These are phyloP conservation scores for Chloropsis hardwickii DNA, from an alignment of 2,113 vertebrate species.

Conservation along the genomic window DNA sequence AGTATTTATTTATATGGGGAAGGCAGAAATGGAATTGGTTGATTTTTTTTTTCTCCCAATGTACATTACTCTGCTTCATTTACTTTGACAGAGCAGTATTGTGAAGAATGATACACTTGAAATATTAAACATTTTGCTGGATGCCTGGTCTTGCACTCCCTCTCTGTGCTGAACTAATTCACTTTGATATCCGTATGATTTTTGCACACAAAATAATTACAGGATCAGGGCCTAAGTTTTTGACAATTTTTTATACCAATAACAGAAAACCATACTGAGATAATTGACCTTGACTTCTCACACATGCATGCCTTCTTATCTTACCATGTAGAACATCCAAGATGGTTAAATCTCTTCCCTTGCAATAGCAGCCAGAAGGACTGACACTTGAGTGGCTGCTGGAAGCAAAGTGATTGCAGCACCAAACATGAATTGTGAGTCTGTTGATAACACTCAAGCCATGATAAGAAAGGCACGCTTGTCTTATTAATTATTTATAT, in stretches of 20 bases:
- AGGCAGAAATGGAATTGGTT: background rate
- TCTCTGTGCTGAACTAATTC: slow-evolving; percentile 17
- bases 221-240: background rate
- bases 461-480: slow-evolving; percentile 8
- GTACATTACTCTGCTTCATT: slow-evolving; percentile 31
- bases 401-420: background rate
- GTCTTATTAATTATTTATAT: slow-evolving; percentile 53
- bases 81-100: slow-evolving; percentile 4
- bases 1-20: background rate
- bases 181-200: slow-evolving; percentile 11
- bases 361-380: background rate
- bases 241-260: slow-evolving; percentile 3
- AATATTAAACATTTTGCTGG: slow-evolving; percentile 33
- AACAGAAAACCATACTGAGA: background rate
- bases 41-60: background rate
- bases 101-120: slow-evolving; percentile 32
- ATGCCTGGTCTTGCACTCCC: slow-evolving; percentile 7
- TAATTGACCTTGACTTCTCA: slow-evolving; percentile 37
- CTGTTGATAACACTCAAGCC: background rate
- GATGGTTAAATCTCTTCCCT: background rate
- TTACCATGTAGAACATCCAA: background rate
- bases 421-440: background rate
- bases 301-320: background rate
- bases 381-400: background rate
- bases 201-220: slow-evolving; percentile 30